These are phyloP conservation scores for Chlorodrepanis virens DNA, from an alignment of 2,113 vertebrate species.

Conservation along the genomic window DNA sequence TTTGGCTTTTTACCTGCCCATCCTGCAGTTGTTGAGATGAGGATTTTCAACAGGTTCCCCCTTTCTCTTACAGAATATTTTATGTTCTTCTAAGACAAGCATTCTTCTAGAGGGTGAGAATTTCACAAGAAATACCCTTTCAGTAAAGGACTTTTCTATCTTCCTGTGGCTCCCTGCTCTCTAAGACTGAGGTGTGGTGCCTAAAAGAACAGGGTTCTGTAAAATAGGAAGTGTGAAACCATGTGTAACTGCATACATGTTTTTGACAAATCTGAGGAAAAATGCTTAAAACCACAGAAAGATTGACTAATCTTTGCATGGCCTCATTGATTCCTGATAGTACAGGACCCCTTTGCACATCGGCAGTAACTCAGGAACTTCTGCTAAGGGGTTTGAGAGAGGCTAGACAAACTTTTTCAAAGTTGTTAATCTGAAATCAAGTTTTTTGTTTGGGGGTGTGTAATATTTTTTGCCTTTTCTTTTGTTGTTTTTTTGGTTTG, in stretches of 20 bases:
- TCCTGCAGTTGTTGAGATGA: not conserved
- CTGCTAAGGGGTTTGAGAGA: not conserved
- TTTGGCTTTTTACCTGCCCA: not conserved
- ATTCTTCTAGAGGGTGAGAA: not conserved
- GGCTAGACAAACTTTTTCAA: not conserved
- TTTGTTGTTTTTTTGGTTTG: not conserved
- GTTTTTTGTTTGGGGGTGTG: rapidly evolving
- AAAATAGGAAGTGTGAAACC: not conserved
- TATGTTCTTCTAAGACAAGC: not conserved
- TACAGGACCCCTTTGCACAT: rapidly evolving
- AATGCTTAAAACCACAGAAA: not conserved
- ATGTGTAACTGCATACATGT: not conserved
- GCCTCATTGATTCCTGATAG: not conserved
- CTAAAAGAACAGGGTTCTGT: not conserved
- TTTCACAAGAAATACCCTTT: not conserved
- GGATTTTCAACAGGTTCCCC: not conserved
- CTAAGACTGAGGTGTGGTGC: not conserved
- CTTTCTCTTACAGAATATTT: not conserved
- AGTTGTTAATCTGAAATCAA: not conserved
- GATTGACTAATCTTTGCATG: not conserved
- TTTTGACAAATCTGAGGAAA: not conserved
- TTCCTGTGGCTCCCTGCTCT: not conserved
- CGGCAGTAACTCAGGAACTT: not conserved
- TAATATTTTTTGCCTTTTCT: not conserved
- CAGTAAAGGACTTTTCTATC: not conserved